Conservation (phyloP, 2,888 invertebrate genomes). For the Tipula unca region DNA sequence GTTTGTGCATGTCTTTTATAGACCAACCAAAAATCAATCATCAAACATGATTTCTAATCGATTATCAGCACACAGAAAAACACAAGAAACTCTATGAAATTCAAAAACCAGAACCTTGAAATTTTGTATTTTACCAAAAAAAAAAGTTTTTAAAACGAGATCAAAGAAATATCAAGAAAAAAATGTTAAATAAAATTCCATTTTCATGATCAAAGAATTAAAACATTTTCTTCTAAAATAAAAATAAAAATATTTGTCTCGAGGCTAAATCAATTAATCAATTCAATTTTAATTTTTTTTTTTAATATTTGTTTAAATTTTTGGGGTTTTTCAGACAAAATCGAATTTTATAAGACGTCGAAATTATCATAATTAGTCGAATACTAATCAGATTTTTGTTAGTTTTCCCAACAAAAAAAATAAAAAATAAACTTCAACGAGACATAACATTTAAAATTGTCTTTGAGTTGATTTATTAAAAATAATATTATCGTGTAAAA, state of each 20-base stretch:
- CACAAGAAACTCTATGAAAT: not conserved
- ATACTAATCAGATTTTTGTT: not conserved
- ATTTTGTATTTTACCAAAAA: not conserved
- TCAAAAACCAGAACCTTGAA: slow-evolving; percentile 1
- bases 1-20: not conserved
- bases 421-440: not conserved
- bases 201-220: slow-evolving; percentile 14
- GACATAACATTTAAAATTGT: not conserved
- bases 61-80: not conserved
- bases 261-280: not conserved
- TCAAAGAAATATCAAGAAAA: not conserved
- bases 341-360: not conserved
- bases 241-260: not conserved
- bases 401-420: not conserved
- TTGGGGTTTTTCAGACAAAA: not conserved
- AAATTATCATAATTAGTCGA: slow-evolving; percentile 9
- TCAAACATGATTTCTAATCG: not conserved
- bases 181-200: not conserved
- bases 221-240: slow-evolving; percentile 1
- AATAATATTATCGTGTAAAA: slow-evolving; percentile 14
- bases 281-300: not conserved
- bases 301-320: not conserved
- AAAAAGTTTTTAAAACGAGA: not conserved
- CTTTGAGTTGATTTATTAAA: not conserved
- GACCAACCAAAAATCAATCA: slow-evolving; percentile 4